Evolutionary conservation across 1,140 invertebrate species (phyloP).

Genomic region (Cyclargus thomasi): DNA sequence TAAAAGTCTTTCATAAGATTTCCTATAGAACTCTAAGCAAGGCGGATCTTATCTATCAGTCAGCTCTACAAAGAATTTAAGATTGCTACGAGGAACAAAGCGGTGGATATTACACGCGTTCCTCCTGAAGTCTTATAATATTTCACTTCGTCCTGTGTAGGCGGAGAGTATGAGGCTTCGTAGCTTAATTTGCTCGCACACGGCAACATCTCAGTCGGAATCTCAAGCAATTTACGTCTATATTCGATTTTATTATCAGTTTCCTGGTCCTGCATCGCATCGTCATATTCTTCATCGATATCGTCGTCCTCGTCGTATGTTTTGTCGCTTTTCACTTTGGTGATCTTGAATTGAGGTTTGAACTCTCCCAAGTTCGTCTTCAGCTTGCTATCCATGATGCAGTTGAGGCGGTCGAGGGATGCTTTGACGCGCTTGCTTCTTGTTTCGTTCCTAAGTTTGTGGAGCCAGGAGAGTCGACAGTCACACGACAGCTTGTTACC

Average conservation of each 20-base stretch:
- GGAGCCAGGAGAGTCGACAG: constrained; percentile 86
- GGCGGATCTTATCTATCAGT: constrained; percentile 17
- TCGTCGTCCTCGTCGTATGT: constrained; percentile 50
- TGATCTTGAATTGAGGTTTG: constrained; percentile 37
- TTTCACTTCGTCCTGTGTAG: constrained; percentile 67
- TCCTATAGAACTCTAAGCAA: constrained; percentile 10
- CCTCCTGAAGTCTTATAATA: constrained; percentile 59
- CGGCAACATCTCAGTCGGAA: constrained; percentile 79
- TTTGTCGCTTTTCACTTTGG: constrained; percentile 33
- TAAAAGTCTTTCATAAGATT: neutral
- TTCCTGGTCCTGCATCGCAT: constrained; percentile 59
- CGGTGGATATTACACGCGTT: constrained; percentile 22
- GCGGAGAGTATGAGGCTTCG: constrained; percentile 73
- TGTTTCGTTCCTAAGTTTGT: constrained; percentile 82
- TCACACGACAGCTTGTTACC: constrained; percentile 86
- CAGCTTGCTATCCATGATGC: constrained; percentile 76
- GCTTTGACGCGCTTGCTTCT: constrained; percentile 79
- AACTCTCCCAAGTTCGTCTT: constrained; percentile 37
- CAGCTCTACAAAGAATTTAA: constrained; percentile 26
- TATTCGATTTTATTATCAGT: constrained; percentile 53
- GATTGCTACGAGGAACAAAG: neutral
- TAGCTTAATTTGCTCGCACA: constrained; percentile 78
- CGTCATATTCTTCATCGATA: constrained; percentile 53
- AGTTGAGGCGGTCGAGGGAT: constrained; percentile 79
- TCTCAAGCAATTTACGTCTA: constrained; percentile 73